Base-by-base conservation (phyloP, 92 coral and sea anemone genomes). In the Galaxea fascicularis region DNA sequence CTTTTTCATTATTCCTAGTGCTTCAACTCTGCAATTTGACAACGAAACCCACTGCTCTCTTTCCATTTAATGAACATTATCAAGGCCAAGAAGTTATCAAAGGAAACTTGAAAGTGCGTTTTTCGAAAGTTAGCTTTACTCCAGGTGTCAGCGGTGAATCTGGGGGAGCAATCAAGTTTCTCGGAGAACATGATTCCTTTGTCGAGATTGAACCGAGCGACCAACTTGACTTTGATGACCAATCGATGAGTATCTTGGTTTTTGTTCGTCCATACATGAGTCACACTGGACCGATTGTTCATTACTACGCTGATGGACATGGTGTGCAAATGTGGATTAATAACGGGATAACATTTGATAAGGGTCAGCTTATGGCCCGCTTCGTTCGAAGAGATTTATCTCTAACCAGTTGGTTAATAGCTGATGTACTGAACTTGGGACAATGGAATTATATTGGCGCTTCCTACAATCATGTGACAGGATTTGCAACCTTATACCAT, bases 381-480 rank as follows among this genome's bases (percentile, higher is more conserved):
- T 79, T 92, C 49, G 79, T 86, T 35, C 78, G 72, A 51, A 79
- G 89, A 74, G 70, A 71, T 29, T 13, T 72, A 44, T 0, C 28
- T 21, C 24, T 21, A 7, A 57, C 95, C 21, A 0, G n/a, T 4
- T 79, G 86, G 73, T 22, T 83, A 26, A 45, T 30, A 8, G 76
- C 74, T 62, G 41, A 35, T 24, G 87, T 83, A 53, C 75, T 92
- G 27, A 83, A 74, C 27, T 22, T 89, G 45, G 78, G 59, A 5
- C 74, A 70, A 12, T 92, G 95, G 95, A 92, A 92, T 74, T 89
- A 82, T 71, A 83, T 89, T 64, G 95, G 95, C 27, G 90, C 89
- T 18, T 82, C 93, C 4, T 92, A 92, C 16, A 89, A 92, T 80
- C 78, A 86, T 80, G 67, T 60, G 60, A 86, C 84, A 46, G 93